Conservation (phyloP, 2,113 vertebrate genomes). For the Cariama cristata region DNA sequence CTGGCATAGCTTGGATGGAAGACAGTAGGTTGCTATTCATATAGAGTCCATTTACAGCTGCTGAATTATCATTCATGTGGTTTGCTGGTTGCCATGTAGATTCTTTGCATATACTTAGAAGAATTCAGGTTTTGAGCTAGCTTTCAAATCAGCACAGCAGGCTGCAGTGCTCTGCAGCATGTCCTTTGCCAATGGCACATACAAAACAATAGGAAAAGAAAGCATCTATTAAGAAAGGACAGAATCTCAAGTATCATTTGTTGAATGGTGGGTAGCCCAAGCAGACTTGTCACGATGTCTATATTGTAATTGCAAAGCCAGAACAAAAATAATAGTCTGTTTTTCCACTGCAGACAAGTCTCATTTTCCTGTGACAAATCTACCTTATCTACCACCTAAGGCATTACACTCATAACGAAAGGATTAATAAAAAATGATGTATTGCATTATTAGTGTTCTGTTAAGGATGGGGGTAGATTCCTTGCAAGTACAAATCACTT, state of each 20-base stretch:
- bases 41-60: neutral
- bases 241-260: neutral
- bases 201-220: slow-evolving; percentile 23
- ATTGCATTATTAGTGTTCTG: slow-evolving; percentile 29
- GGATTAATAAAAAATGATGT: slow-evolving; percentile 60
- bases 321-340: slow-evolving; percentile 59
- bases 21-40: neutral
- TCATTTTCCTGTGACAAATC: slow-evolving; percentile 68
- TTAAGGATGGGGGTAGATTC: slow-evolving; percentile 17
- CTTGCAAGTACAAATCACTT: neutral
- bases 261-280: slow-evolving; percentile 29
- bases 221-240: neutral
- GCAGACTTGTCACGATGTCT: slow-evolving; percentile 50
- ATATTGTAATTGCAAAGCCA: slow-evolving; percentile 57
- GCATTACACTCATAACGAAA: slow-evolving; percentile 48
- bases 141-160: slow-evolving; percentile 11
- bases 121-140: slow-evolving; percentile 2
- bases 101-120: neutral
- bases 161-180: slow-evolving; percentile 39
- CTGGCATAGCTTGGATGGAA: neutral
- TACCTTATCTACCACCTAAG: slow-evolving; percentile 55
- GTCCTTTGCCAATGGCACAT: neutral
- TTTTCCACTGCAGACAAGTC: slow-evolving; percentile 41
- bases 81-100: slow-evolving; percentile 25
- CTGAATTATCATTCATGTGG: neutral